phyloP scores from a whole-genome alignment of 1,140 invertebrate genomes.

The Dendrolimus punctatus region DNA sequence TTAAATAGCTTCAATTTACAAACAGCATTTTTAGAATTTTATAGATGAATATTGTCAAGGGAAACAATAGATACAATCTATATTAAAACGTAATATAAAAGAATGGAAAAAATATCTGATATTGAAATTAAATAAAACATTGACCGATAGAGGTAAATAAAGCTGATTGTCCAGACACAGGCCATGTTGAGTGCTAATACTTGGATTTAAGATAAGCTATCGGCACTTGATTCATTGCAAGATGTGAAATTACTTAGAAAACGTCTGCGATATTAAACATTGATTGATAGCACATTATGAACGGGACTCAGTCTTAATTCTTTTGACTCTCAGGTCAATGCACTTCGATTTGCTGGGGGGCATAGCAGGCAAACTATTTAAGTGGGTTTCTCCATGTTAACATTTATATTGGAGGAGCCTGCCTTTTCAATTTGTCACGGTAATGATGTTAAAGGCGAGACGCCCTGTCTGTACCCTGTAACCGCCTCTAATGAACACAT shows the following conservation, averaged over 20 bases:
- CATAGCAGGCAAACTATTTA: conserved; percentile 22
- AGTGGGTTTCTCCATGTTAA: background rate
- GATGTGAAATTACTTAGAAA: background rate
- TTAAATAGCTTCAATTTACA: no score
- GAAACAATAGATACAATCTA: no score
- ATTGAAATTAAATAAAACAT: no score
- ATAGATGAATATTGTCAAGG: no score
- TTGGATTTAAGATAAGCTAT: no score
- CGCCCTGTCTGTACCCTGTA: conserved; percentile 37
- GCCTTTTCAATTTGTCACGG: conserved; percentile 33
- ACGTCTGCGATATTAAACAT: conserved; percentile 5
- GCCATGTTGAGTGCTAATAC: no score
- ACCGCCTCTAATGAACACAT: conserved; percentile 30
- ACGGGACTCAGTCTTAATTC: conserved; percentile 5
- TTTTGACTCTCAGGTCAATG: conserved; percentile 22
- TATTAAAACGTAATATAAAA: no score
- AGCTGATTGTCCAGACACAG: no score
- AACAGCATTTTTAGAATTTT: no score
- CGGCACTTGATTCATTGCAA: no score
- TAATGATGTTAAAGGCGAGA: conserved; percentile 18
- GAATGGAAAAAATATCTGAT: no score
- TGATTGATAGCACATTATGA: conserved; percentile 10
- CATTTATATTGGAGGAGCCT: conserved; percentile 1
- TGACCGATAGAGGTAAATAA: no score
- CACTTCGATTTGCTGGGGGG: conserved; percentile 27